Evolutionary conservation across 2,888 invertebrate species (phyloP), one percentile per base, ranked within the genome.

Genomic region (Ophioninae sp.): DNA sequence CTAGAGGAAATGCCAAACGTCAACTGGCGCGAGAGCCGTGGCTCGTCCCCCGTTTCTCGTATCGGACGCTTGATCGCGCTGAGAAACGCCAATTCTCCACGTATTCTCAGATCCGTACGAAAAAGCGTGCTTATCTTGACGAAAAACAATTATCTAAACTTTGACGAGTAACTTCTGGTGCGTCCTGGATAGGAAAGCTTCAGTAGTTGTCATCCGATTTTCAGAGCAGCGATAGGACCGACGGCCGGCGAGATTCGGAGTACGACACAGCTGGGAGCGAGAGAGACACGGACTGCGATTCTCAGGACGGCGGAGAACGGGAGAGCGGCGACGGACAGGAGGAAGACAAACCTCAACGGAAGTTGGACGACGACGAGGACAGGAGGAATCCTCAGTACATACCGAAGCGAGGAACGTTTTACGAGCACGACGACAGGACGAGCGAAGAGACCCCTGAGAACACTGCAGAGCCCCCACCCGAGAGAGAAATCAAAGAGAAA

Each of bases 321-420:
- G 93, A 93, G 81, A 93, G 93, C 73, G 93, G 93, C 6, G 93
- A 93, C 88, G 93, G 93, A 0, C 93, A 93, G 73, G 94, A 94
- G 77, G 93, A 93, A 41, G 93, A 93, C 61, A 95, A 95, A 86
- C 94, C 94, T 0, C 95, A 95, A 81, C 96, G 96, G 86, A 95
- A 97, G 87, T 95, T 98, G 2, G 99, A 99, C 91, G 97, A 97
- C 90, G 98, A 98, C 90, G 98, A 99, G 91, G 99, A 99, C 91
- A 95, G 97, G 63, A 96, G 98, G 91, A 99, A 99, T 94, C 99
- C 99, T 0, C 99, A 99, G 90, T 99, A 98, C 93, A 98, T 99
- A 87, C 99, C 99, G 0, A 98, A 99, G 92, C 95, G 97, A 87
- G 99, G 99, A 0, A 97, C 97, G 0, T 99, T 99, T 93, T 99